Conservation (phyloP, 2,797 vertebrate species). For the Lithobates sylvaticus region DNA sequence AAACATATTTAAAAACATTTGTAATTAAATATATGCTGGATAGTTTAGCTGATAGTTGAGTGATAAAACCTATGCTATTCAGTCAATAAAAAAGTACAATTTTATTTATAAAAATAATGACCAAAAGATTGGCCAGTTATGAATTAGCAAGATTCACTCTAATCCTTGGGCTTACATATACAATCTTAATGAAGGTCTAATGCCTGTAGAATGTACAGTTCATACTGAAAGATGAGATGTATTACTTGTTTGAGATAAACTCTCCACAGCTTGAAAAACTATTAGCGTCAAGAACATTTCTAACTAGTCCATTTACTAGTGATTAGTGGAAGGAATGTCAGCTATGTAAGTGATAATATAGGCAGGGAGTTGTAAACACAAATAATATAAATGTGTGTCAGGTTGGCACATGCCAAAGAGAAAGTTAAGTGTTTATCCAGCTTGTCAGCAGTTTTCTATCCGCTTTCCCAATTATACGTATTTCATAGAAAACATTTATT, state of each 20-base stretch:
- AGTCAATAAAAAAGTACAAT: not conserved
- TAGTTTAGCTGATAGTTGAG: no score
- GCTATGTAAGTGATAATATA: conserved; percentile 59
- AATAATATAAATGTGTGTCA: conserved; percentile 60
- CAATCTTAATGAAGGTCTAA: conserved; percentile 26
- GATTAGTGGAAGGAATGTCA: conserved; percentile 60
- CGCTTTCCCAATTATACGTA: conserved; percentile 34
- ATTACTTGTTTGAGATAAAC: conserved; percentile 49
- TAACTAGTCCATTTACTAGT: conserved; percentile 55
- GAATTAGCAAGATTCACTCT: not conserved
- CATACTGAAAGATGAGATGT: conserved; percentile 53
- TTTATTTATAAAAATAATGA: not conserved
- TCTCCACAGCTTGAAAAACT: conserved; percentile 36
- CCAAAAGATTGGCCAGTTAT: not conserved
- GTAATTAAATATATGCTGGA: no score
- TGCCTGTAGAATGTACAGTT: conserved; percentile 29
- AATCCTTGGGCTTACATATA: conserved; percentile 20
- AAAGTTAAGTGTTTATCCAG: conserved; percentile 57
- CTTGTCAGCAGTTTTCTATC: conserved; percentile 54
- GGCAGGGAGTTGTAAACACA: conserved; percentile 51
- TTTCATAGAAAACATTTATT: conserved; percentile 34
- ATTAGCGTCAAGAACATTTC: conserved; percentile 50
- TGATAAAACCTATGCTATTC: not conserved
- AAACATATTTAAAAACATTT: no score
- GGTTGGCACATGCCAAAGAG: conserved; percentile 53